phyloP scores from a whole-genome alignment of 1,140 invertebrate species.

The Mamestra configurata region DNA sequence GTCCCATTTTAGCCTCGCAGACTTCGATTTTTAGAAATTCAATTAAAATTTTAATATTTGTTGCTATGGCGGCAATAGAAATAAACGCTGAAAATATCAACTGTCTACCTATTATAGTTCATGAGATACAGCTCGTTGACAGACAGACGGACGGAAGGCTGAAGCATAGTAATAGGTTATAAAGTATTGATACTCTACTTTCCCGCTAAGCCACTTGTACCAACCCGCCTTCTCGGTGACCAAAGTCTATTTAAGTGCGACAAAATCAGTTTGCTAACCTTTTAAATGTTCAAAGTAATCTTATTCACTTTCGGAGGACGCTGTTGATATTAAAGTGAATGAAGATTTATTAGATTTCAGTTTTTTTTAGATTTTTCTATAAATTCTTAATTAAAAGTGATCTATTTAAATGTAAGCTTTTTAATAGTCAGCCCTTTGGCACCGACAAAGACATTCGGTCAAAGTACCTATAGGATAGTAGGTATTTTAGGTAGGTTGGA shows the following conservation, averaged over 20 bases:
- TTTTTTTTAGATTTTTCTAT: neutral
- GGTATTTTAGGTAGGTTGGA: neutral
- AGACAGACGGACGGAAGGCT: too few species aligned
- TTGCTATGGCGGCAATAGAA: too few species aligned
- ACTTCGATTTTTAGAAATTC: too few species aligned
- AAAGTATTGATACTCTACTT: too few species aligned
- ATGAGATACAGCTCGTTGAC: too few species aligned
- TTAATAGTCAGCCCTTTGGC: neutral
- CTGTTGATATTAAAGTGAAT: constrained; percentile 14
- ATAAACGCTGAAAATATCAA: too few species aligned
- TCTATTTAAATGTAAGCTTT: constrained; percentile 16
- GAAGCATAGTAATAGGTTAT: too few species aligned
- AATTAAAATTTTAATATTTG: too few species aligned
- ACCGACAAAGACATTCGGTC: neutral
- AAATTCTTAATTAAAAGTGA: constrained; percentile 40
- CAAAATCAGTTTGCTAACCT: constrained; percentile 29
- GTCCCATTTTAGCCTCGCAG: too few species aligned
- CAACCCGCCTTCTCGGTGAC: neutral
- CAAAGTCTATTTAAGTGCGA: neutral
- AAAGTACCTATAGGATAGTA: neutral
- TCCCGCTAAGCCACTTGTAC: too few species aligned
- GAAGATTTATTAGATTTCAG: constrained; percentile 27
- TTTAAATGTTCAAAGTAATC: constrained; percentile 20
- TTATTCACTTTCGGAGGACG: constrained; percentile 10
- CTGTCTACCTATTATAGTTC: too few species aligned